Evolutionary conservation across 1,140 invertebrate genomes (phyloP).

Genomic region (Drosophila simulans): DNA sequence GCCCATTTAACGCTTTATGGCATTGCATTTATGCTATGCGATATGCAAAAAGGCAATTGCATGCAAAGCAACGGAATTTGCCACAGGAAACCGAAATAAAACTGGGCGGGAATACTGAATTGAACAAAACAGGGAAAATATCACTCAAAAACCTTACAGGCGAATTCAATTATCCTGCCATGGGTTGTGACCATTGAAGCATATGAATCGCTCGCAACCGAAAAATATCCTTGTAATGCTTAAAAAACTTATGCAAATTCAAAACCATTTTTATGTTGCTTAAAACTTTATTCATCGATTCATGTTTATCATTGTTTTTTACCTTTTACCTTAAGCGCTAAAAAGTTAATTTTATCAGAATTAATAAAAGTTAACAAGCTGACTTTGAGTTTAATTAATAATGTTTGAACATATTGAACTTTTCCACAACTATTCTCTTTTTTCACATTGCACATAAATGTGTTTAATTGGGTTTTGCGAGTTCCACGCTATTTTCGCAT

Average conservation of each 20-base stretch:
- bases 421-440: no score
- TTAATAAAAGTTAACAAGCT: neutral
- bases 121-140: neutral
- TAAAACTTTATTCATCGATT: no score
- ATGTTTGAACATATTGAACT: neutral
- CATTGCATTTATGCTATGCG: slow-evolving; percentile 57
- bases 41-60: slow-evolving; percentile 58
- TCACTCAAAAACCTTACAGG: neutral
- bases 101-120: slow-evolving; percentile 30
- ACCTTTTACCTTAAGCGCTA: no score
- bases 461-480: neutral
- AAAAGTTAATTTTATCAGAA: neutral
- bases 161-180: neutral
- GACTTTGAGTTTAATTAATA: neutral
- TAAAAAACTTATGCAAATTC: no score
- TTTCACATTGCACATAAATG: neutral
- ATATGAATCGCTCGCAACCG: neutral
- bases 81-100: slow-evolving; percentile 63
- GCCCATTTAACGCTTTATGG: slow-evolving; percentile 65
- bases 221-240: no score
- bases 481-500: slow-evolving; percentile 1
- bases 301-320: no score
- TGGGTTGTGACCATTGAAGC: neutral
- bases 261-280: no score
- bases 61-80: slow-evolving; percentile 59